These are phyloP conservation scores for Regulus satrapa DNA, from an alignment of 2,113 vertebrate species.

Conservation along the genomic window DNA sequence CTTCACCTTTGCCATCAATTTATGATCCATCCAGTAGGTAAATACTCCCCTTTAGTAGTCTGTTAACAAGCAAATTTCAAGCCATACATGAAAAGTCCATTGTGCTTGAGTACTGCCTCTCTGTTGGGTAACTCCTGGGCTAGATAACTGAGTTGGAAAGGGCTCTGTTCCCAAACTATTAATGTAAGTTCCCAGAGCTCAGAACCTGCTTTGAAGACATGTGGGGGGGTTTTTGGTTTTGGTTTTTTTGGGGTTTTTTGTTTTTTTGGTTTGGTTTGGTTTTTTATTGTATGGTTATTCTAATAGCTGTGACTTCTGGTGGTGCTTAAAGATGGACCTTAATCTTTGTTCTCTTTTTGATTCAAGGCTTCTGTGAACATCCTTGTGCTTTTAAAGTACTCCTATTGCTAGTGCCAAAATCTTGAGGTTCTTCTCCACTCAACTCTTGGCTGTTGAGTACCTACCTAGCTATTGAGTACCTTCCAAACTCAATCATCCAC, in stretches of 20 bases:
- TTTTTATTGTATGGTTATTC: neutral
- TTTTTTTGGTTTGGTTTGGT: too few relatives aligned
- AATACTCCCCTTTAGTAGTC: neutral
- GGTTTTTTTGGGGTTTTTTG: too few relatives aligned
- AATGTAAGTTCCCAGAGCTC: neutral
- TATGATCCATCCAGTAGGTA: neutral
- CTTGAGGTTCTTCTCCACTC: neutral
- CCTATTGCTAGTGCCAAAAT: neutral
- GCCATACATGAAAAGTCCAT: neutral
- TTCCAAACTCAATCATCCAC: neutral
- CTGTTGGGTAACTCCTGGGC: neutral
- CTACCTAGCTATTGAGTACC: neutral
- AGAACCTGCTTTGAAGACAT: neutral
- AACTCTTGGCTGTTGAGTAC: neutral
- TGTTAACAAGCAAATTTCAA: neutral
- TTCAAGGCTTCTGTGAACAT: neutral
- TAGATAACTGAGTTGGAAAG: neutral
- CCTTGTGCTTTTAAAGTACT: neutral
- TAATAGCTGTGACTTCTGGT: neutral
- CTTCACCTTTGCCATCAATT: neutral
- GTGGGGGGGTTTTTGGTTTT: too few relatives aligned
- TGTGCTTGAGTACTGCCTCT: neutral
- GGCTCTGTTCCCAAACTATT: neutral
- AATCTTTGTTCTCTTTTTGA: neutral
- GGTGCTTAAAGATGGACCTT: neutral